Evolutionary conservation across 1,140 invertebrate species (phyloP).

Genomic region (Bombus haemorrhoidalis): DNA sequence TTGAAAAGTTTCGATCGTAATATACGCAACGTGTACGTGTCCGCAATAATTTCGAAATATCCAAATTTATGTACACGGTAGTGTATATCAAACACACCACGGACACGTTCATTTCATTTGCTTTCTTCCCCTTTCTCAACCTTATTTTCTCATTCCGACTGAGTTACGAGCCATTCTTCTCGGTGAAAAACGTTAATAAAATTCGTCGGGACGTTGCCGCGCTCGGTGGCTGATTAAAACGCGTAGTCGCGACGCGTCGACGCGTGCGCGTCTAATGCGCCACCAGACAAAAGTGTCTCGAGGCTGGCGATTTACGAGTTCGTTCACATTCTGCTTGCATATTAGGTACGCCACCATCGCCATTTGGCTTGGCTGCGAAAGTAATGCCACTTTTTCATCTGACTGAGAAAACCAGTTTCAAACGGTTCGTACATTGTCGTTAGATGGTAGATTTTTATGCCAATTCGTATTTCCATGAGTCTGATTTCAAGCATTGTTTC

Average conservation of each 20-base stretch:
- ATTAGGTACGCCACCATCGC: conserved; percentile 26
- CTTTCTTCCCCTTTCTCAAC: too few species aligned
- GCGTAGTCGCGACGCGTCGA: conserved; percentile 5
- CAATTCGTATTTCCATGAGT: neutral
- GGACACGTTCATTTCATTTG: neutral
- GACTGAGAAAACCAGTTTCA: neutral
- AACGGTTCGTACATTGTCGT: neutral
- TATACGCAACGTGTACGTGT: neutral
- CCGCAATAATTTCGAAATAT: too few species aligned
- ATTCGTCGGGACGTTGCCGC: conserved; percentile 5
- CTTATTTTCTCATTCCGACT: neutral
- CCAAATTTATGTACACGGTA: neutral
- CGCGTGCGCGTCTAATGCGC: conserved; percentile 26
- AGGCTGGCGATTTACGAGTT: conserved; percentile 56
- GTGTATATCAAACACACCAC: neutral
- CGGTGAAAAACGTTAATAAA: conserved; percentile 19
- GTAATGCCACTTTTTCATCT: neutral
- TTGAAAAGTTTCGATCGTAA: too few species aligned
- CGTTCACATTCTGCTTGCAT: conserved; percentile 59
- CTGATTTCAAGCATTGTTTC: too few species aligned
- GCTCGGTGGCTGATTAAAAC: conserved; percentile 19
- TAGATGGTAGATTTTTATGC: too few species aligned
- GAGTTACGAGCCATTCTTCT: conserved; percentile 39
- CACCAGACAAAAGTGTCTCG: conserved; percentile 43
- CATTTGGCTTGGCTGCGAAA: neutral